Conservation (phyloP, 2,888 invertebrate genomes). For the Abrostola triplasia region DNA sequence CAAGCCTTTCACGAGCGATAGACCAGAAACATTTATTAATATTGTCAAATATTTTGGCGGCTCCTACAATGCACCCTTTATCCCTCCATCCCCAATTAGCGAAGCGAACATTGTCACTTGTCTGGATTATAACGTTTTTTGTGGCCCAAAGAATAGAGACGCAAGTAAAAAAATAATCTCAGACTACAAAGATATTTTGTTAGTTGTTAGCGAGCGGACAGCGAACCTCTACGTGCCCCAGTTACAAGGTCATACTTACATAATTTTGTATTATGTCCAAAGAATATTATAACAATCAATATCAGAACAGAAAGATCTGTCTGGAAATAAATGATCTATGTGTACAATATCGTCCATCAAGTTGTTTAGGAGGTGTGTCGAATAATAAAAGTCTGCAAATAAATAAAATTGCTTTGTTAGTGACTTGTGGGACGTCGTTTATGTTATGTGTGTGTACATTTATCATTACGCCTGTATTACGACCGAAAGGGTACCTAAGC, state of each 20-base stretch:
- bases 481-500: no score
- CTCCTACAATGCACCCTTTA: conserved; percentile 67
- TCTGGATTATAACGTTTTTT: conserved; percentile 41
- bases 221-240: conserved; percentile 44
- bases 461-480: no score
- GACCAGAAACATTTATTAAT: conserved; percentile 80
- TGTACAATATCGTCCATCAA: conserved; percentile 16
- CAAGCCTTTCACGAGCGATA: conserved; percentile 82
- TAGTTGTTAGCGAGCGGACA: conserved; percentile 43
- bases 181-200: conserved; percentile 50
- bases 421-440: not conserved
- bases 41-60: conserved; percentile 82
- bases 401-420: conserved; percentile 6
- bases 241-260: conserved; percentile 37
- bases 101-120: conserved; percentile 42
- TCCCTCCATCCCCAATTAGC: conserved; percentile 61
- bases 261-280: conserved; percentile 31
- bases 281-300: conserved; percentile 40
- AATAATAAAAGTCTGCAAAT: conserved; percentile 6
- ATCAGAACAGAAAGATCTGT: conserved; percentile 19
- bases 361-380: conserved; percentile 7
- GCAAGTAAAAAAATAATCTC: conserved; percentile 42
- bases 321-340: conserved; percentile 38
- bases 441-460: not conserved
- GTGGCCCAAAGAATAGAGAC: conserved; percentile 29